These are phyloP conservation scores for Dromococcyx pavoninus DNA, from an alignment of 2,797 vertebrate genomes.

Conservation along the genomic window DNA sequence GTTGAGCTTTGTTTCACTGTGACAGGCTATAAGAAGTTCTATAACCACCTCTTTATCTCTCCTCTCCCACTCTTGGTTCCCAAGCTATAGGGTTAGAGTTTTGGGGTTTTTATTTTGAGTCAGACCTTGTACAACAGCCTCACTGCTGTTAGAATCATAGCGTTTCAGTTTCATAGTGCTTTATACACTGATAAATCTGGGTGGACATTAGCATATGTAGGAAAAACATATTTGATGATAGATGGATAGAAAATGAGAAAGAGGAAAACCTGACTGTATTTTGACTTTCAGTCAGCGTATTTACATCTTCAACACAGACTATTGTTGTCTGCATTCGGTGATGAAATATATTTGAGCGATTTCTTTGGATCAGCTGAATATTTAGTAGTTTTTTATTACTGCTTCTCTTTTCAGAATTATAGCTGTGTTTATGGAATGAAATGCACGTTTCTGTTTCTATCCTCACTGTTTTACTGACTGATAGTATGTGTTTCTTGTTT, in stretches of 20 bases:
- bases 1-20: no score
- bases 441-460: neutral
- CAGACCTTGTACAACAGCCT: neutral
- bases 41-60: no score
- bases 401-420: neutral
- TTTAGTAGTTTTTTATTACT: neutral
- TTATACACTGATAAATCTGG: neutral
- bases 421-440: neutral
- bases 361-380: neutral
- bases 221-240: neutral
- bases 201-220: neutral
- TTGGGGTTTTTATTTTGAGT: no score
- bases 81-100: no score
- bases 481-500: neutral
- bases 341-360: neutral
- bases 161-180: neutral
- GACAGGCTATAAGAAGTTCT: no score
- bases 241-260: neutral
- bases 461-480: neutral
- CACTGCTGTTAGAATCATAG: neutral
- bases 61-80: no score
- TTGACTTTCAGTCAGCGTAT: neutral
- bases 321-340: neutral
- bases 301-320: neutral
- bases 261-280: neutral